Base-by-base conservation (phyloP, 1,140 invertebrate genomes). In the Bombus sylvicola region DNA sequence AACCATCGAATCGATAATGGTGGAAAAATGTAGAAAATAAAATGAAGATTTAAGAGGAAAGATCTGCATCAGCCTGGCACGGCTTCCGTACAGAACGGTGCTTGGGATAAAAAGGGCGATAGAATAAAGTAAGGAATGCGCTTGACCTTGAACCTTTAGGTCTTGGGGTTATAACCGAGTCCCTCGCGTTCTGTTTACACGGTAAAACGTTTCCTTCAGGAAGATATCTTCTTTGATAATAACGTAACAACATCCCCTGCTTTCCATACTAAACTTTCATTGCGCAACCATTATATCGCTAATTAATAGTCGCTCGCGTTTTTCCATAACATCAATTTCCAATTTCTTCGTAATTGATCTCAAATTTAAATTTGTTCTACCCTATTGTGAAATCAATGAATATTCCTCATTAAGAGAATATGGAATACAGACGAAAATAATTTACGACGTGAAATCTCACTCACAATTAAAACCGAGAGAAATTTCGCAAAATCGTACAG, bases 181-280 rank as follows among this genome's bases (percentile, higher is more conserved):
- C 80, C 41, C 80, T 76, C 28, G 72, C n/a, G 73, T 86, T 39
- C 64, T 86, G 85, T 86, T 86, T 83, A 86, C 80, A 86, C 73
- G 59, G 53, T 72, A 83, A 66, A 83, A 77, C 39, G 39, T 73
- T 74, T 77, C 75, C 64, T 47, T 77, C 85, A 0, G 53, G n/a
- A 39, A 66, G 62, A 83, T 83, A 83, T 83, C 81, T 83, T 77
- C 28, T 69, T 83, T 43, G 39, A 75, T 37, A 47, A 31, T 43
- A 47, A 37, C 47, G 62, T 41, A 83, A 34, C 43, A 83, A 34
- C 43, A 25, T 34, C 22, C n/a, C 28, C 28, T 47, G 37, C 13
- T 18, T 47, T 9, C 22, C 22, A 25, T 25, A 25, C 12, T 47
- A 9, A 31, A 69, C 13, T 31, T 8, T 15, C 13, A 64, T 31